These are phyloP conservation scores for Lepidurus arcticus DNA, from an alignment of 1,140 invertebrate species.

Conservation along the genomic window DNA sequence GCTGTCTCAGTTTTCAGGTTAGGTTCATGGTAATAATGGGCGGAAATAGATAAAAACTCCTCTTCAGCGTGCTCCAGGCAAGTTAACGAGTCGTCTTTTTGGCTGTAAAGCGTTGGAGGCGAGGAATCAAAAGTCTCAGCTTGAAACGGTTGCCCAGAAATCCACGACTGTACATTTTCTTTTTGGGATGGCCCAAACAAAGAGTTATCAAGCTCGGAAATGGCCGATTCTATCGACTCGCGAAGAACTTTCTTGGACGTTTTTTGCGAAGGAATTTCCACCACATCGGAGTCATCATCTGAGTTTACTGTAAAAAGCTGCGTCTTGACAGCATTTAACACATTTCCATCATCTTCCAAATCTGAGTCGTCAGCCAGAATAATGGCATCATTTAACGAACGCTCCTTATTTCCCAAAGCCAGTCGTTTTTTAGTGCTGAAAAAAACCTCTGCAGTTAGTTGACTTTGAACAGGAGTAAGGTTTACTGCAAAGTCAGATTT, in stretches of 20 bases:
- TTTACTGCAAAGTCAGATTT: neutral
- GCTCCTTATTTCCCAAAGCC: neutral
- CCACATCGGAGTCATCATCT: neutral
- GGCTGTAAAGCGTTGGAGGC: neutral
- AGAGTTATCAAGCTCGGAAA: neutral
- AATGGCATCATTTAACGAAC: neutral
- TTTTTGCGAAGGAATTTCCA: neutral
- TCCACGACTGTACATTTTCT: neutral
- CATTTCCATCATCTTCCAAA: neutral
- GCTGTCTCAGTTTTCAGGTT: neutral
- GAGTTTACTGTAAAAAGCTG: neutral
- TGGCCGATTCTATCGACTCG: neutral
- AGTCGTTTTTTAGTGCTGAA: neutral
- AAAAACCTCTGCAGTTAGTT: neutral
- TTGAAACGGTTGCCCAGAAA: neutral
- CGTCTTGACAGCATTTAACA: neutral
- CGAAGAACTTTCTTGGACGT: neutral
- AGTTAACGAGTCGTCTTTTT: neutral
- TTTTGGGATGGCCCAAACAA: neutral
- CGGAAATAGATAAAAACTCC: neutral
- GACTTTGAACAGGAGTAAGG: neutral
- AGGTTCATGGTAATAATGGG: neutral
- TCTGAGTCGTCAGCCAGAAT: neutral
- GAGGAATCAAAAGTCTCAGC: neutral
- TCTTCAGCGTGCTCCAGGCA: neutral